Evolutionary conservation across 2,888 invertebrate species (phyloP).

Genomic region (Synergus gifuensis): DNA sequence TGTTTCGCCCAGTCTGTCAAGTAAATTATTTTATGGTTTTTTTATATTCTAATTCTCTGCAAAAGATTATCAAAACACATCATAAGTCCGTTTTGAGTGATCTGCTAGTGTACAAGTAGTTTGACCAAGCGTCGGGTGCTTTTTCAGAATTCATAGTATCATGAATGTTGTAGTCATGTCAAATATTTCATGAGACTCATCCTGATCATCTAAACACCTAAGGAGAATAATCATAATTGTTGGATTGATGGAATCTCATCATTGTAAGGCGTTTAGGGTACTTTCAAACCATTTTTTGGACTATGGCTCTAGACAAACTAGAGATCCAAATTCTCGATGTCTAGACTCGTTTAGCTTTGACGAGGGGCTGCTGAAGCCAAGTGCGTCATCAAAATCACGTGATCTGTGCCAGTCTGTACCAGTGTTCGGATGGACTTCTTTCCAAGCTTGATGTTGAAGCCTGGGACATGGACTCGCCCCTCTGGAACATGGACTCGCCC

Average conservation of each 20-base stretch:
- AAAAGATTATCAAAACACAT: too few species aligned
- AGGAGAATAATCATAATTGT: not conserved
- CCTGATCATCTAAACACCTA: not conserved
- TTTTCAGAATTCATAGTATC: not conserved
- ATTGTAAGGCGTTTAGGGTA: not conserved
- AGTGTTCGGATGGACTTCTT: not conserved
- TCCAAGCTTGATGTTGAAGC: conserved; percentile 9
- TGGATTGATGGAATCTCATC: not conserved
- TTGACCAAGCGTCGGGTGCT: not conserved
- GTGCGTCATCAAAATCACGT: not conserved
- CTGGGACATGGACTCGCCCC: conserved; percentile 24
- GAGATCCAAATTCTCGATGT: not conserved
- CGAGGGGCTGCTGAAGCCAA: not conserved
- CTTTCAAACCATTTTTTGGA: not conserved
- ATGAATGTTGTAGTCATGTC: not conserved
- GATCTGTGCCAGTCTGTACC: not conserved
- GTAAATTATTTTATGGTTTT: too few species aligned
- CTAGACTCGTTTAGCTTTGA: not conserved
- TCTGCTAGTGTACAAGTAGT: too few species aligned
- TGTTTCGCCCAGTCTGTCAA: too few species aligned
- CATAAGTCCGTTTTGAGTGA: not conserved
- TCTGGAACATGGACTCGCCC: conserved; percentile 26
- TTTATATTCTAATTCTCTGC: too few species aligned
- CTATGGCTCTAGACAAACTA: not conserved
- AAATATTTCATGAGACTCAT: not conserved